Base-by-base conservation (phyloP, 2,797 vertebrate genomes). In the Limnodromus scolopaceus region DNA sequence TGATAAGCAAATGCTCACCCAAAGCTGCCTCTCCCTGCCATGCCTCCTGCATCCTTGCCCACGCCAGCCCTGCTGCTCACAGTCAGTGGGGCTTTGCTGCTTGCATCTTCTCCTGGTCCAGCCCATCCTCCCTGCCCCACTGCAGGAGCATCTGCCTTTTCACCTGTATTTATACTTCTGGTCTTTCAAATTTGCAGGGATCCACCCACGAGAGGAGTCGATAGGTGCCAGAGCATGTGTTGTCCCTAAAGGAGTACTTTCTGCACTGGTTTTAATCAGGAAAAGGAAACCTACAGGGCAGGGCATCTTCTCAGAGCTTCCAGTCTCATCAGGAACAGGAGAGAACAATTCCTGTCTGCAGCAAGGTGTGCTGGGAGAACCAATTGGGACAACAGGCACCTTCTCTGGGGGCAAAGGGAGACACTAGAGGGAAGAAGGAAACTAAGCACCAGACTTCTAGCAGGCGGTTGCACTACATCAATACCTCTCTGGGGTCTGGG, bases 291-390 rank as follows among this genome's bases (percentile, higher is more conserved):
- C 16, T 71, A 12, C 0, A 3, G 53, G 39, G 17, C 34, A 79
- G n/a, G 16, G 20, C 19, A 51, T 41, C n/a, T 63, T 45, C 57
- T 76, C 49, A 28, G 36, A 60, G 30, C 54, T 60, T 72, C 0
- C 0, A 36, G 28, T 64, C 36, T 80, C 63, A 53, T 19, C 22
- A 39, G 38, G 30, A 84, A 75, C 9, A 27, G 48, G 54, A 49
- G 25, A 53, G 10, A 61, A 16, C 8, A 25, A 30, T 28, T 48
- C 38, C 25, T 45, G 9, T 64, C 74, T 65, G 41, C 43, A 57
- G 38, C 0, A 0, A 70, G 41, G 43, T 0, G 1, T 36, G 6
- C 22, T 34, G 13, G 39, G 34, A 61, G 48, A 61, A 78, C 0
- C 0, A 45, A 58, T 2, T 5, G 6, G 43, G 43, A 79, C 53